Percentiles rank a stretch among this genome's conserved stretches.
phyloP scores from a whole-genome alignment of 2,113 vertebrate genomes.

The Gnathochromis pfefferi region DNA sequence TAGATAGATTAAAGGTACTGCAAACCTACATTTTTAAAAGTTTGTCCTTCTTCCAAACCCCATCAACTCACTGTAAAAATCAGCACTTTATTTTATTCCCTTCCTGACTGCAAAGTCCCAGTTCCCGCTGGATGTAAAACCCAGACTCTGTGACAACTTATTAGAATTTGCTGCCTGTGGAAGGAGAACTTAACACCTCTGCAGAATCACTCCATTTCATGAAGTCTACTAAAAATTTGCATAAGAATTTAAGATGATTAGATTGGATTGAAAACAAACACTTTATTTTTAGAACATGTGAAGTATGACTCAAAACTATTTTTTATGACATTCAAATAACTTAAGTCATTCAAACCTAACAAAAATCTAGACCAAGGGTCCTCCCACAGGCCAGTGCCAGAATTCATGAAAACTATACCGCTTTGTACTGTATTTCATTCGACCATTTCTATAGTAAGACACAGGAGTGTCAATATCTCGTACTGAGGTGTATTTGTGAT shows the following conservation, averaged over 20 bases:
- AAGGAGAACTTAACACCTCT: neutral
- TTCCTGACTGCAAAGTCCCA: neutral
- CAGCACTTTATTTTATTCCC: neutral
- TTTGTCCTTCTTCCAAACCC: slow-evolving; percentile 12
- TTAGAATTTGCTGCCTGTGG: neutral
- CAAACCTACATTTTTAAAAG: neutral
- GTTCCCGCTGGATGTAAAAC: neutral
- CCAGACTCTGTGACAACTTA: neutral
- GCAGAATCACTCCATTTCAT: neutral
- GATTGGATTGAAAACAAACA: neutral
- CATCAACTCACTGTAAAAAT: neutral
- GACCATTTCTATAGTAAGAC: neutral
- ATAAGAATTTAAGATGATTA: neutral
- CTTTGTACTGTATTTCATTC: neutral
- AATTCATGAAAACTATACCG: neutral
- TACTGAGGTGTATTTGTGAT: neutral
- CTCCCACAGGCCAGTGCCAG: neutral
- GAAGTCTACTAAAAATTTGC: neutral
- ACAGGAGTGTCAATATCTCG: neutral
- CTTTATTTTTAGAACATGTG: neutral
- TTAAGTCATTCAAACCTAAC: neutral
- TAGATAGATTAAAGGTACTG: slow-evolving; percentile 51
- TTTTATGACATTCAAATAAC: neutral
- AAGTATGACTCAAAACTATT: neutral
- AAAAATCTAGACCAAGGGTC: neutral